Percentiles rank a stretch among this genome's conserved stretches.
phyloP scores from a whole-genome alignment of 1,140 invertebrate species.

The Solenopsis invicta region DNA sequence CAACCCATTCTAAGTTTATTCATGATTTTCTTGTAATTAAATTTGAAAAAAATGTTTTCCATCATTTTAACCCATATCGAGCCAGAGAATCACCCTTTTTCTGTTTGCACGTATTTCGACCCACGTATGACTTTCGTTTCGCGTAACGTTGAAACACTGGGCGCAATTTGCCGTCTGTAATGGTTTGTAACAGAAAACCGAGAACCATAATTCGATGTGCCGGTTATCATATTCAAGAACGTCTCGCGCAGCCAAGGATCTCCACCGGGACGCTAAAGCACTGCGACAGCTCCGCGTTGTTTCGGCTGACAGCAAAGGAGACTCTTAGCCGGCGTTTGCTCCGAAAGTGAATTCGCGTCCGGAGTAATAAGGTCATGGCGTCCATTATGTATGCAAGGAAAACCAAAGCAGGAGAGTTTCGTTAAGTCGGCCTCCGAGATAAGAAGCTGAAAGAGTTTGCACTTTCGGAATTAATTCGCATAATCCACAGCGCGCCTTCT shows the following conservation, averaged over 20 bases:
- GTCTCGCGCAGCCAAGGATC: not conserved
- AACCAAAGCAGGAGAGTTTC: slow-evolving; percentile 25
- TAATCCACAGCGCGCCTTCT: slow-evolving; percentile 26
- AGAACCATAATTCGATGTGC: not conserved
- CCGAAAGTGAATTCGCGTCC: slow-evolving; percentile 40
- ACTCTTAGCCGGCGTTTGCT: not conserved
- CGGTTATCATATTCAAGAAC: not conserved
- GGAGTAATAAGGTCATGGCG: slow-evolving; percentile 33
- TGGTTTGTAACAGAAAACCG: not conserved
- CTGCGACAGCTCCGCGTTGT: not conserved
- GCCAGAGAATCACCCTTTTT: too few species aligned
- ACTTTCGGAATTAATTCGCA: slow-evolving; percentile 64
- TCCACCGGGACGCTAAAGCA: not conserved
- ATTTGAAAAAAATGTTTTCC: too few species aligned
- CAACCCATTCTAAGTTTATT: too few species aligned
- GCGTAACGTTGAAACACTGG: not conserved
- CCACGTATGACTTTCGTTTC: not conserved
- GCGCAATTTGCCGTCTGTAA: not conserved
- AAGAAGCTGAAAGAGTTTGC: slow-evolving; percentile 50
- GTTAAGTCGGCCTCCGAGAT: slow-evolving; percentile 32
- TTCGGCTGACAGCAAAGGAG: slow-evolving; percentile 31
- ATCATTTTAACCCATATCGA: too few species aligned
- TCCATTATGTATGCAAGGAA: slow-evolving; percentile 46
- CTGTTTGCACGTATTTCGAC: too few species aligned
- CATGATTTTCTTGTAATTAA: too few species aligned